These are phyloP conservation scores for Stegodyphus mimosarum DNA, from an alignment of 1,140 invertebrate species.

Conservation along the genomic window DNA sequence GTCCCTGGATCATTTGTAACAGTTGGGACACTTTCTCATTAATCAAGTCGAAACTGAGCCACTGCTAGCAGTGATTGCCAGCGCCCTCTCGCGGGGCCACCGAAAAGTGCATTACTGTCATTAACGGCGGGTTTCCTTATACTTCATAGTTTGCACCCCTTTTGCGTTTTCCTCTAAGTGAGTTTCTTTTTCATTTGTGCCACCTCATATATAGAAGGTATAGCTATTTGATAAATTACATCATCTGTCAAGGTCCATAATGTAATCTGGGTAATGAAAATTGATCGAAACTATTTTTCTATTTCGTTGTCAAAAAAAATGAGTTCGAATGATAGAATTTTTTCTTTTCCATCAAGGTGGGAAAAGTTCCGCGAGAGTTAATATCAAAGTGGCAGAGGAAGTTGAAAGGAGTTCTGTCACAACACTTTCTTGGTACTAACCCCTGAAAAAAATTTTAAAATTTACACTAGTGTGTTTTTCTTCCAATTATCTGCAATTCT, in stretches of 20 bases:
- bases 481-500: too few species aligned
- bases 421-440: too few species aligned
- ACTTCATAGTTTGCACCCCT: neutral
- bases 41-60: neutral
- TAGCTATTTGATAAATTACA: neutral
- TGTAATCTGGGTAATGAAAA: neutral
- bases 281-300: neutral
- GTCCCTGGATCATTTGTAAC: neutral
- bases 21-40: neutral
- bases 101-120: neutral
- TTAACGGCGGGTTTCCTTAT: neutral
- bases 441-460: too few species aligned
- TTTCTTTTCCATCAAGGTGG: neutral
- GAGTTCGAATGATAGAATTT: neutral
- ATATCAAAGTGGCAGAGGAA: too few species aligned
- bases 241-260: neutral
- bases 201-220: neutral
- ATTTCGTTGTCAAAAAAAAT: neutral
- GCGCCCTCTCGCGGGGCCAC: neutral
- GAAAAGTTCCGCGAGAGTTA: neutral
- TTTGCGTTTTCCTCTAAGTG: too few species aligned
- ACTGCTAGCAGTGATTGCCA: neutral
- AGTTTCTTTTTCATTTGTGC: neutral
- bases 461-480: too few species aligned
- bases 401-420: too few species aligned